Base-by-base conservation (phyloP, 2,113 vertebrate species). In the Macquaria australasica region DNA sequence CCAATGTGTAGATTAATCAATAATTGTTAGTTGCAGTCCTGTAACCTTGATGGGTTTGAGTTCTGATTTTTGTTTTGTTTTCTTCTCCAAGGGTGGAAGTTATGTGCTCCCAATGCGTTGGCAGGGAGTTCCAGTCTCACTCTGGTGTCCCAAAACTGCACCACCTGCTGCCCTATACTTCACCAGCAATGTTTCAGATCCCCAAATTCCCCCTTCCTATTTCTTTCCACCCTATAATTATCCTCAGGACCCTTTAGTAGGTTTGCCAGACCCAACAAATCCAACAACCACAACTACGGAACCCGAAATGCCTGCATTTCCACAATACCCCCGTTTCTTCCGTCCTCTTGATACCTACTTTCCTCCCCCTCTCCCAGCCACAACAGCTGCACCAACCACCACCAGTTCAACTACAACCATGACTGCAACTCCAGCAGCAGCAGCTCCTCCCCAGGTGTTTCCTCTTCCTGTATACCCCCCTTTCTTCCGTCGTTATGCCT, bases 61-160 rank as follows among this genome's bases (percentile, higher is more conserved):
- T 58, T 73, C 5, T 73, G 4, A 12, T 3, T 45, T 7, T 12
- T 59, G 23, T n/a, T n/a, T n/a, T n/a, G n/a, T 0, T 18, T 37
- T 41, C 11, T 18, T 8, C 3, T 6, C 8, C 12, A 12, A 94
- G 94, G 89, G 48, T 80, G 93, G 83, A 69, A 56, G 6, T 64
- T 84, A 90, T 8, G 43, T 73, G n/a, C 89, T 94, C 2, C 89
- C 87, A 37, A 62, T 94, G 81, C 83, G 20, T 31, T 94, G 92
- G 92, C 77, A 79, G 2, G 91, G 89, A 11, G 14, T 79, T 50
- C 90, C 92, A 7, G 64, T 94, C 23, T 81, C 85, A 0, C 93
- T 94, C 10, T 16, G 16, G 77, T 94, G 94, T 79, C 80, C n/a
- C n/a, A n/a, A n/a, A n/a, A n/a, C 82, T 51, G 21, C n/a, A n/a